These are phyloP conservation scores for Rapana venosa DNA, from an alignment of 2,888 invertebrate species.

Conservation along the genomic window DNA sequence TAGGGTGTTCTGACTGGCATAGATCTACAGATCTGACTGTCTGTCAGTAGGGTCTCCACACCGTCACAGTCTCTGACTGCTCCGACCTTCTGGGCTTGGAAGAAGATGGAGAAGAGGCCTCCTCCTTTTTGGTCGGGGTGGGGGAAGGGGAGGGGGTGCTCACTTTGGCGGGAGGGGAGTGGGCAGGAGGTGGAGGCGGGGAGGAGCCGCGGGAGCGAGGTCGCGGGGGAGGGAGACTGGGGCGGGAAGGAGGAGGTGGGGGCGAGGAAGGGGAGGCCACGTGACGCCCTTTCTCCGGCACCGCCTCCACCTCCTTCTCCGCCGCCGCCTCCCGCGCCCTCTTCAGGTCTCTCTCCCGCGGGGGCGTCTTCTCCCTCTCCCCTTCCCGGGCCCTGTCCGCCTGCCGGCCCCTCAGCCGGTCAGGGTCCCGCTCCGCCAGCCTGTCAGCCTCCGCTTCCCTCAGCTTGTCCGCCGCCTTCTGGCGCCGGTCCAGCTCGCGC, in stretches of 20 bases:
- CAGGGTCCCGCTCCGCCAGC: not conserved
- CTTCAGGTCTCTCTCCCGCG: not conserved
- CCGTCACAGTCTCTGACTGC: slow-evolving; percentile 23
- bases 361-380: not conserved
- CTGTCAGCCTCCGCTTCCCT: not conserved
- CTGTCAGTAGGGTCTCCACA: slow-evolving; percentile 40
- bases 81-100: slow-evolving; percentile 24
- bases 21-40: no score
- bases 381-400: not conserved
- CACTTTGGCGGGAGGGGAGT: not conserved
- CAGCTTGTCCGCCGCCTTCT: not conserved
- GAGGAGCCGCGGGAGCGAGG: not conserved
- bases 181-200: not conserved
- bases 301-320: slow-evolving; percentile 6
- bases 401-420: not conserved
- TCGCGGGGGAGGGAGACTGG: slow-evolving; percentile 2
- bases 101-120: not conserved
- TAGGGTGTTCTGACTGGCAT: not conserved
- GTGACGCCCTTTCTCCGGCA: not conserved
- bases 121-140: not conserved
- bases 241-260: not conserved
- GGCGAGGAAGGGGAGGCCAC: not conserved
- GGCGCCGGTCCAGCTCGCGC: not conserved
- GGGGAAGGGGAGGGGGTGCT: slow-evolving; percentile 5
- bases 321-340: not conserved